phyloP scores from a whole-genome alignment of 2,797 vertebrate species.

The Spondyliosoma cantharus region DNA sequence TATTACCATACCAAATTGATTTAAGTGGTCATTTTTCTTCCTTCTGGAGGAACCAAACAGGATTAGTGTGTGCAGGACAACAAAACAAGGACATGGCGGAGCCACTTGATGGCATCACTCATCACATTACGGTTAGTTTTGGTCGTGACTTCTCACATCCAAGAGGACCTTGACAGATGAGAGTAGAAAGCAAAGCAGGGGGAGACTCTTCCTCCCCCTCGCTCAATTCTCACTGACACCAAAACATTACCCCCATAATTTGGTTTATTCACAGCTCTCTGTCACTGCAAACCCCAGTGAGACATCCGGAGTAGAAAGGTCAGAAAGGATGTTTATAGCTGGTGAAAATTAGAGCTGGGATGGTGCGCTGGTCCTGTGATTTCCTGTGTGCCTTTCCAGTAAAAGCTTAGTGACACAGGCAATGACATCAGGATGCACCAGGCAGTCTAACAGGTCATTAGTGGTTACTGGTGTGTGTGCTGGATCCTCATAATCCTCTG shows the following conservation, averaged over 20 bases:
- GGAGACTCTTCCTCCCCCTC: conserved; percentile 20
- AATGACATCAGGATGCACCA: conserved; percentile 91
- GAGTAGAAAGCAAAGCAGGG: neutral
- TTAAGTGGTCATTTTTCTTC: conserved; percentile 47
- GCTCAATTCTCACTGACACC: neutral
- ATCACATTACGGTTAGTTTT: conserved; percentile 36
- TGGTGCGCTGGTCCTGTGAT: neutral
- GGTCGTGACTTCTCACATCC: conserved; percentile 22
- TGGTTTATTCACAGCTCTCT: neutral
- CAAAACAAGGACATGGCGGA: conserved; percentile 42
- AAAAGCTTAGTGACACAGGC: conserved; percentile 87
- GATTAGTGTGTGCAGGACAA: conserved; percentile 54
- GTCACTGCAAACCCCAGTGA: conserved; percentile 4
- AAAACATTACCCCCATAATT: neutral
- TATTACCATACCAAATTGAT: conserved; percentile 64
- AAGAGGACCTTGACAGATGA: conserved; percentile 9
- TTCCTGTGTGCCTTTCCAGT: conserved; percentile 78
- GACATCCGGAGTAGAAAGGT: neutral
- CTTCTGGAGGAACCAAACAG: conserved; percentile 40
- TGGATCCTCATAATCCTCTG: conserved; percentile 27
- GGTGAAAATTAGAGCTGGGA: conserved; percentile 18
- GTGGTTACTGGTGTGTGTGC: conserved; percentile 82
- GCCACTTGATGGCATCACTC: conserved; percentile 16
- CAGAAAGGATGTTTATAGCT: neutral
- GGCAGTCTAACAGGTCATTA: conserved; percentile 91